These are phyloP conservation scores for Chrysolina haemoptera DNA, from an alignment of 2,888 invertebrate genomes.

Conservation along the genomic window DNA sequence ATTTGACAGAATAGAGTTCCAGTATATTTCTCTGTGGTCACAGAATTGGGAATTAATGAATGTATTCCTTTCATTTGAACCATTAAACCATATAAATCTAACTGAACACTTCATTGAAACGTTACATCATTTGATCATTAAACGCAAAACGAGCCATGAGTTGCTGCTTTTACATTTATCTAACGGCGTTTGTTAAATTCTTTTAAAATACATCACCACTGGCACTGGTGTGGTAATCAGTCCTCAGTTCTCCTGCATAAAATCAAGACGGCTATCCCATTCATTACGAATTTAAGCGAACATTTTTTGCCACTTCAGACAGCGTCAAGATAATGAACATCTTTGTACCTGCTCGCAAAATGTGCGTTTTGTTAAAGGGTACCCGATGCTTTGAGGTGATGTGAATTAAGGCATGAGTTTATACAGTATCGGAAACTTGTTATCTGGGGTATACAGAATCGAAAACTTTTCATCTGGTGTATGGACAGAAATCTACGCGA, in stretches of 20 bases:
- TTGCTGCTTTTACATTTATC: neutral
- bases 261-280: neutral
- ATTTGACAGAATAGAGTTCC: no score
- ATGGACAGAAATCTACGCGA: no score
- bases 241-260: neutral
- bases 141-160: neutral
- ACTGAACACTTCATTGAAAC: no score
- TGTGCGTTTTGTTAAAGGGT: constrained; percentile 9
- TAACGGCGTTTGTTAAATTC: neutral
- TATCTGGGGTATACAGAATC: no score
- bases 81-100: no score
- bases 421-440: neutral
- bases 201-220: neutral
- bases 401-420: neutral
- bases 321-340: neutral
- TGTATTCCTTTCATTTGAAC: no score
- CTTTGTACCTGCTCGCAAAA: neutral
- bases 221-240: neutral
- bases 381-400: neutral
- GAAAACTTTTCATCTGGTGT: no score
- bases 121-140: no score
- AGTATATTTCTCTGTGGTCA: no score
- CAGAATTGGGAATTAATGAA: no score
- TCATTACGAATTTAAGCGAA: neutral
- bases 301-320: neutral